Conservation (phyloP, 2,888 invertebrate genomes). For the Desoria tigrina region DNA sequence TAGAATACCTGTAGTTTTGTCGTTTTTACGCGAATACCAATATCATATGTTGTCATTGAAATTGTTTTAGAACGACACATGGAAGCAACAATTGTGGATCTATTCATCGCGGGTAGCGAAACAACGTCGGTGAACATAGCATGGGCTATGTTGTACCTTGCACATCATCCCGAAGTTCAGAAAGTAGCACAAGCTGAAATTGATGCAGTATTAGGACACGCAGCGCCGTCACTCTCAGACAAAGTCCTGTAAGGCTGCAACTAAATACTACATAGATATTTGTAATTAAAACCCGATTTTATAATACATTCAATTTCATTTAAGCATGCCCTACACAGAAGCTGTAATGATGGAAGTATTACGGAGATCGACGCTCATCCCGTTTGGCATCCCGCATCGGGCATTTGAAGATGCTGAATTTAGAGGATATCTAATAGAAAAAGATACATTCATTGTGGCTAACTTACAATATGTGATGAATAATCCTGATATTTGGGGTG, state of each 20-base stretch:
- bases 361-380: constrained; percentile 39
- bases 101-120: constrained; percentile 38
- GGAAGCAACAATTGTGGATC: constrained; percentile 26
- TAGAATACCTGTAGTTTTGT: not conserved
- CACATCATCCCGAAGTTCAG: constrained; percentile 28
- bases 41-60: no score
- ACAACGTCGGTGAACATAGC: constrained; percentile 27
- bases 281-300: no score
- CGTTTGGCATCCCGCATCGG: constrained; percentile 43
- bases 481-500: constrained; percentile 45
- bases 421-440: constrained; percentile 38
- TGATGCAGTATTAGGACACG: constrained; percentile 14
- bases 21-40: not conserved
- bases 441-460: constrained; percentile 43
- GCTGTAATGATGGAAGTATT: constrained; percentile 44
- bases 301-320: not conserved
- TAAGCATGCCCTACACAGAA: constrained; percentile 45
- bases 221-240: constrained; percentile 29
- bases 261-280: not conserved
- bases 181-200: constrained; percentile 33
- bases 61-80: constrained; percentile 29
- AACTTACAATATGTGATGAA: constrained; percentile 42
- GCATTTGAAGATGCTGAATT: constrained; percentile 33
- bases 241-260: constrained; percentile 20
- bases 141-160: constrained; percentile 31